Evolutionary conservation across 2,797 vertebrate species (phyloP), one percentile per base, ranked within the genome.

Genomic region (Leptoclinus maculatus): DNA sequence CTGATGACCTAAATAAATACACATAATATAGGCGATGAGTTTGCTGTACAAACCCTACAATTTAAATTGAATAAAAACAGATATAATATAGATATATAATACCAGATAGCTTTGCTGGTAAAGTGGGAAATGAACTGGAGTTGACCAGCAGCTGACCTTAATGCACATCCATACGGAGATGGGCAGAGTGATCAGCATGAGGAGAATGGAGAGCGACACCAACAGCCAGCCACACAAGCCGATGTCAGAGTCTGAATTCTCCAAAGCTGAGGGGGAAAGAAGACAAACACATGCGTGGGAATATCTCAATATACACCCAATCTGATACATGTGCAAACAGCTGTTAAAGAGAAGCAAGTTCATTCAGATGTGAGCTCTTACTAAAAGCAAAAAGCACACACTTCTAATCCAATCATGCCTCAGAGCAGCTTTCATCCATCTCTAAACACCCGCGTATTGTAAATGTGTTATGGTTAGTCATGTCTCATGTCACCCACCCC

Each of bases 161-260:
- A 99, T 97, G 93, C 97, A 99, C 95, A 98, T 94, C 98, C 98
- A 99, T 87, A 99, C 63, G 5, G 98, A 98, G 58, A 99, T 0
- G 1, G 98, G 98, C 78, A 98, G 94, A 0, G 97, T 99, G 54
- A 93, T 0, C 43, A 97, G 0, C 4, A 94, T 95, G 70, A 99
- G 85, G 2, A 98, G 0, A 47, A 97, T 8, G 0, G 98, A 98
- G 21, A 90, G 0, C 0, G 58, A 3, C n/a, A 99, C 96, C 93
- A 99, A 88, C 76, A 97, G 43, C 95, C 95, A 97, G 14, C 96
- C 98, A 68, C 97, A 99, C 0, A 92, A 0, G 3, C 97, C 97
- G 0, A 97, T 93, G 76, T 83, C 89, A 0, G 6, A 0, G 1
- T 89, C 82, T 0, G 32, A 0, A 0, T 74, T 85, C 14, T 96